Conservation (phyloP, 1,140 invertebrate species). For the Zophobas morio region DNA sequence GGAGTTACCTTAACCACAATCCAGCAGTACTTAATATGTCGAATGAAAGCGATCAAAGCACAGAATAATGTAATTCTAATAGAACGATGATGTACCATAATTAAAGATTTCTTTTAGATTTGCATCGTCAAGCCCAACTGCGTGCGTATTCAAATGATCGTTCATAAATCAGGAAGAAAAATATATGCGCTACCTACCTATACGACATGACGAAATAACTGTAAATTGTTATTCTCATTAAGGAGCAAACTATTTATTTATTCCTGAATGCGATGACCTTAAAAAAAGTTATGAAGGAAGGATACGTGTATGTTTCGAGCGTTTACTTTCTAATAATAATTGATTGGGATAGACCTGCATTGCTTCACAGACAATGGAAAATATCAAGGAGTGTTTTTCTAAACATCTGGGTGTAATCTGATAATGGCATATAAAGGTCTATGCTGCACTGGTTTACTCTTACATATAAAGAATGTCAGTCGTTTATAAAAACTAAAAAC, state of each 20-base stretch:
- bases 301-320: slow-evolving; percentile 12
- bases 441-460: too few relatives aligned
- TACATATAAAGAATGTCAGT: too few relatives aligned
- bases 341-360: slow-evolving; percentile 26
- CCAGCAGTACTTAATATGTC: not conserved
- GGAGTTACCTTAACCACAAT: not conserved
- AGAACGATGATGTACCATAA: too few relatives aligned
- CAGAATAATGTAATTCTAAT: too few relatives aligned
- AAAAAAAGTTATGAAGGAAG: slow-evolving; percentile 26
- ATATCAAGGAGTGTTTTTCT: slow-evolving; percentile 26
- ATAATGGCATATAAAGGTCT: not conserved
- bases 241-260: slow-evolving; percentile 43
- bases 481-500: too few relatives aligned
- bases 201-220: slow-evolving; percentile 39
- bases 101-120: not conserved
- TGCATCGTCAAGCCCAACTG: not conserved
- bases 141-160: slow-evolving; percentile 1
- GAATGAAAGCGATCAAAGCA: too few relatives aligned
- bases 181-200: slow-evolving; percentile 8
- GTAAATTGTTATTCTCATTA: slow-evolving; percentile 44
- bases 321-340: slow-evolving; percentile 42
- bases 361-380: slow-evolving; percentile 21
- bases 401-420: slow-evolving; percentile 15
- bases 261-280: slow-evolving; percentile 45
- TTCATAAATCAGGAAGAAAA: slow-evolving; percentile 9